Percentiles rank a stretch among this genome's conserved stretches.
Evolutionary conservation across 2,888 invertebrate species (phyloP).

Genomic region (Xylota sylvarum): DNA sequence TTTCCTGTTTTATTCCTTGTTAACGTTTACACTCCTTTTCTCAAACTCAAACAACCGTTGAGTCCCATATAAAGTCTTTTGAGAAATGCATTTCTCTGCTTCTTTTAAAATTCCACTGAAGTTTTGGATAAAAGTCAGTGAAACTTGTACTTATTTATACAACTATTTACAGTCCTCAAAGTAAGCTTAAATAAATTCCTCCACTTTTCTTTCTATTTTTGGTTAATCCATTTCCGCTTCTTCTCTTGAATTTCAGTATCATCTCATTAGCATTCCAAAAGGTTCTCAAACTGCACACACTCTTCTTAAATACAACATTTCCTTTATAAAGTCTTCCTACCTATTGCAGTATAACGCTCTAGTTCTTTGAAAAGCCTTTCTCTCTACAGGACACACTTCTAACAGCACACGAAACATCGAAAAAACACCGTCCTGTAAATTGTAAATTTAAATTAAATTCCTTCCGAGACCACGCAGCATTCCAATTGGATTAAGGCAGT

Average conservation of each 20-base stretch:
- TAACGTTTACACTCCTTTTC: too few relatives aligned
- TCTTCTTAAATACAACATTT: background rate
- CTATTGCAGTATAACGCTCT: background rate
- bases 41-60: too few relatives aligned
- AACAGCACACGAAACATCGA: background rate
- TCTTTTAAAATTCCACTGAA: too few relatives aligned
- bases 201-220: background rate
- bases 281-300: background rate
- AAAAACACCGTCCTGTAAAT: constrained; percentile 21
- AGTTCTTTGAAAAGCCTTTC: background rate
- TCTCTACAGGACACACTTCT: background rate
- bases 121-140: too few relatives aligned
- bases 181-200: background rate
- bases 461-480: constrained; percentile 29
- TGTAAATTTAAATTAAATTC: constrained; percentile 44
- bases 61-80: too few relatives aligned
- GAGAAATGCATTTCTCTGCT: too few relatives aligned
- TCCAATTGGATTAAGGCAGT: constrained; percentile 34
- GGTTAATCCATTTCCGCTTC: background rate
- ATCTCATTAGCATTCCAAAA: background rate
- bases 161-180: background rate
- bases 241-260: background rate
- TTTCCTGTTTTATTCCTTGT: too few relatives aligned
- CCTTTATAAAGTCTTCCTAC: background rate
- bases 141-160: too few relatives aligned